Base-by-base conservation (phyloP, 1,140 invertebrate species). In the Plodia interpunctella region DNA sequence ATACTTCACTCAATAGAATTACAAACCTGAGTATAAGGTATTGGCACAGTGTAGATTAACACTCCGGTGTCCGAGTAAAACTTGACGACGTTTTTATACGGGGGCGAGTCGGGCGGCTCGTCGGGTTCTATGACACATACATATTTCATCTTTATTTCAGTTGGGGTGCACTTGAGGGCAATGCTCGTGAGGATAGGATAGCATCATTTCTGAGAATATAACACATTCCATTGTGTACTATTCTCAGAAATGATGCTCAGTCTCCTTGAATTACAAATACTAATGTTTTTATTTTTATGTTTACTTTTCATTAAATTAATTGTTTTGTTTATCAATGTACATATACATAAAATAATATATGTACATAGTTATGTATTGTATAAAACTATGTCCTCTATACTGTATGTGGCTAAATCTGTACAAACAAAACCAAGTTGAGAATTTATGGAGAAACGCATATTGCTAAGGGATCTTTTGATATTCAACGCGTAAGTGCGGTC, bases 41-140 rank as follows among this genome's bases (percentile, higher is more conserved):
- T 93, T 15, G 91, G 90, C 13, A 95, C 92, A 49, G 93, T 94
- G 85, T 96, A 96, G 50, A 96, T 91, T 0, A 96, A 91, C 8
- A 90, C 90, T 0, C 95, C 96, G 19, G 90, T 91, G 72, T 95
- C 94, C 5, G 95, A 95, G 74, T 96, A 97, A 80, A 97, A 96
- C 76, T 96, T 95, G 1, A 90, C 81, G 11, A 94, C 83, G 76
- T 95, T 95, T 59, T 91, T 92, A 77, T 92, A 94, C 9, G 93
- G 92, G 15, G 90, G 90, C 0, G 86, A 66, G 62, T 89, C 88
- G 25, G 68, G 63, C 0, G 74, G 63, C 59, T 88, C 81, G 54
- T 80, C 78, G n/a, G 71, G 55, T 59, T 87, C 87, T 89, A 70
- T 15, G 68, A 69, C 70, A 44, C 17, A 49, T 9, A 59, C 65